Evolutionary conservation across 2,888 invertebrate genomes (phyloP).

Genomic region (Leptogaster cylindrica): DNA sequence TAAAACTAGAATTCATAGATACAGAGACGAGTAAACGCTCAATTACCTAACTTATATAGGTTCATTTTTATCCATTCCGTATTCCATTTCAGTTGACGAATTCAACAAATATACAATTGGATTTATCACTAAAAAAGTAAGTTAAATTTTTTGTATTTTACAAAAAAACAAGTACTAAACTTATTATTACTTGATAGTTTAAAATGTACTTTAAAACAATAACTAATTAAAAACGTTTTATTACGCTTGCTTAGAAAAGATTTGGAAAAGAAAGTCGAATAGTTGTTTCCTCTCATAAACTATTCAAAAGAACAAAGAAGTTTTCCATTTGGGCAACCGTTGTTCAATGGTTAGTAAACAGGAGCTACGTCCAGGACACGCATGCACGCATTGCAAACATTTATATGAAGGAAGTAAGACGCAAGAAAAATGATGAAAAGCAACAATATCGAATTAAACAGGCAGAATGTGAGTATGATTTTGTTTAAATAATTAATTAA

Average conservation of each 20-base stretch:
- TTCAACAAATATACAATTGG: neutral
- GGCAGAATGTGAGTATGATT: constrained; percentile 56
- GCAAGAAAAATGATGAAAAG: constrained; percentile 52
- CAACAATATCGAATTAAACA: constrained; percentile 53
- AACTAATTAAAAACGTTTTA: too few relatives aligned
- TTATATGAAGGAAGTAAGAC: constrained; percentile 47
- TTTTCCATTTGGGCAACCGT: constrained; percentile 58
- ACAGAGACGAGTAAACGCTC: constrained; percentile 41
- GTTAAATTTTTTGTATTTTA: too few relatives aligned
- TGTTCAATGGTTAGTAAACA: constrained; percentile 58
- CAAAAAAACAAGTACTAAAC: too few relatives aligned
- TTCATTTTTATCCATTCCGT: neutral
- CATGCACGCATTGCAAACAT: neutral
- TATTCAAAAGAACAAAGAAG: constrained; percentile 51
- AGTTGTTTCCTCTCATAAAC: neutral
- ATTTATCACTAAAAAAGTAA: too few relatives aligned
- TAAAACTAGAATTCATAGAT: constrained; percentile 52
- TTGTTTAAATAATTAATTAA: neutral
- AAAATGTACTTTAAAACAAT: too few relatives aligned
- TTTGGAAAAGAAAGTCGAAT: too few relatives aligned
- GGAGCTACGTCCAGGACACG: constrained; percentile 47
- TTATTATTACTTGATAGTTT: too few relatives aligned
- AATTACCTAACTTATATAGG: neutral
- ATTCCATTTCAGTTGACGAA: neutral
- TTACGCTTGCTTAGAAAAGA: too few relatives aligned